A percentile compares a stretch with the other conserved stretches of the same genome.
phyloP scores from a whole-genome alignment of 2,113 vertebrate species.

The Centropus bengalensis region DNA sequence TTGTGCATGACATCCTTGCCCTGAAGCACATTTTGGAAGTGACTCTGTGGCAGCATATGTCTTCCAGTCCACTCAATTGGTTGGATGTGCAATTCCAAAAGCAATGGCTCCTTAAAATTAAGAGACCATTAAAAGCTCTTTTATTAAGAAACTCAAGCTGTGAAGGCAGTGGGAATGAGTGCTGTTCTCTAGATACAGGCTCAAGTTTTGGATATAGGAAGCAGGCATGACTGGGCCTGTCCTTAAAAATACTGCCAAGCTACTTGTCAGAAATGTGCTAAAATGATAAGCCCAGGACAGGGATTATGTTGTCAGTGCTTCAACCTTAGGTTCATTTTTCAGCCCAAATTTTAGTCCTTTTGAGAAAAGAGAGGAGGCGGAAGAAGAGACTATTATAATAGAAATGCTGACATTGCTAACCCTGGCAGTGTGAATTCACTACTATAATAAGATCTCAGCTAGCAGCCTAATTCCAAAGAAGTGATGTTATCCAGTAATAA shows the following conservation, averaged over 20 bases:
- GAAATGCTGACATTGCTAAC: conserved; percentile 58
- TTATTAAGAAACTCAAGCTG: not conserved
- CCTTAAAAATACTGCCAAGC: conserved; percentile 4
- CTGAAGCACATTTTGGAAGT: not conserved
- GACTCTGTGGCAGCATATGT: not conserved
- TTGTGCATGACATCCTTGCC: not conserved
- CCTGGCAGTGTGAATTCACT: conserved; percentile 6
- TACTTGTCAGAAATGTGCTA: not conserved
- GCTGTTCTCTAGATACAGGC: not conserved
- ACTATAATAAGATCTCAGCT: conserved; percentile 2
- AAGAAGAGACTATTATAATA: conserved; percentile 34
- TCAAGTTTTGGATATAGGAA: not conserved
- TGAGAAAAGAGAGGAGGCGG: conserved; percentile 1
- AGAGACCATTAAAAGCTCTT: not conserved
- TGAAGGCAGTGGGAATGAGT: not conserved
- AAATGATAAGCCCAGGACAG: not conserved
- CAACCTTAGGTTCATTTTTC: conserved; percentile 54
- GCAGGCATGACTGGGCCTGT: not conserved
- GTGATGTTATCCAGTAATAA: conserved; percentile 61
- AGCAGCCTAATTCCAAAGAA: conserved; percentile 47
- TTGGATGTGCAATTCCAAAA: not conserved
- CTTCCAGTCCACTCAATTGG: not conserved
- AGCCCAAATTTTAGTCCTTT: conserved; percentile 66
- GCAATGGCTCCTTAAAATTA: not conserved
- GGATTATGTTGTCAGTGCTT: conserved; percentile 33